Evolutionary conservation across 1,140 invertebrate genomes (phyloP).

Genomic region (Eurytemora carolleeae): DNA sequence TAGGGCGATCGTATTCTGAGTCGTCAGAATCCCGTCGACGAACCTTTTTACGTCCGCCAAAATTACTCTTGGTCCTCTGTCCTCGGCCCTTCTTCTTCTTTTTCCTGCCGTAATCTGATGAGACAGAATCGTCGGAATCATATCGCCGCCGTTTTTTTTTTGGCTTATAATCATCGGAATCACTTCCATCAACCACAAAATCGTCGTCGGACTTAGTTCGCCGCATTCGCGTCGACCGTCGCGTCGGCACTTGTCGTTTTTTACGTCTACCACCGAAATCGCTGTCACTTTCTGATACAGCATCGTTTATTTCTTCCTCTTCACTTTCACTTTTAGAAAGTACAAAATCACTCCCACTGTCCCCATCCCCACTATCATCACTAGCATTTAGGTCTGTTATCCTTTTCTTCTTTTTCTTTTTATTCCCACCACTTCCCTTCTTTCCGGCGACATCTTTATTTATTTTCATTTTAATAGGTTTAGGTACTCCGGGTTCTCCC

Average conservation of each 20-base stretch:
- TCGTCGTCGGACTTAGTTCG: conserved; percentile 8
- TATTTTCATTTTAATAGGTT: background rate
- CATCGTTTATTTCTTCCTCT: background rate
- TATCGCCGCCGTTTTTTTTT: conserved; percentile 15
- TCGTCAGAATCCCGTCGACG: background rate
- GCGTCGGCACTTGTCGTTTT: background rate
- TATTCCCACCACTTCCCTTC: conserved; percentile 13
- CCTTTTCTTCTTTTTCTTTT: conserved; percentile 31
- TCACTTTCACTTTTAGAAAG: background rate
- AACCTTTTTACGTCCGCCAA: background rate
- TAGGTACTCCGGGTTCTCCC: conserved; percentile 14
- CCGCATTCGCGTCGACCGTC: conserved; percentile 9
- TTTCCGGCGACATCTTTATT: background rate
- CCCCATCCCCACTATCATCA: conserved; percentile 14
- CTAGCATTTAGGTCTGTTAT: background rate
- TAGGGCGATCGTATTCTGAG: background rate
- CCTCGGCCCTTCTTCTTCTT: background rate
- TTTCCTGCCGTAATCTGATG: background rate
- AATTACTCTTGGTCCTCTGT: background rate
- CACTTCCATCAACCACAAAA: conserved; percentile 17
- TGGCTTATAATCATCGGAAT: conserved; percentile 17
- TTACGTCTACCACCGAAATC: background rate
- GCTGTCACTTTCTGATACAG: background rate
- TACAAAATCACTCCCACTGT: conserved; percentile 13
- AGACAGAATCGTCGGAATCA: background rate